These are phyloP conservation scores for Aricia agestis DNA, from an alignment of 1,140 invertebrate species.

Conservation along the genomic window DNA sequence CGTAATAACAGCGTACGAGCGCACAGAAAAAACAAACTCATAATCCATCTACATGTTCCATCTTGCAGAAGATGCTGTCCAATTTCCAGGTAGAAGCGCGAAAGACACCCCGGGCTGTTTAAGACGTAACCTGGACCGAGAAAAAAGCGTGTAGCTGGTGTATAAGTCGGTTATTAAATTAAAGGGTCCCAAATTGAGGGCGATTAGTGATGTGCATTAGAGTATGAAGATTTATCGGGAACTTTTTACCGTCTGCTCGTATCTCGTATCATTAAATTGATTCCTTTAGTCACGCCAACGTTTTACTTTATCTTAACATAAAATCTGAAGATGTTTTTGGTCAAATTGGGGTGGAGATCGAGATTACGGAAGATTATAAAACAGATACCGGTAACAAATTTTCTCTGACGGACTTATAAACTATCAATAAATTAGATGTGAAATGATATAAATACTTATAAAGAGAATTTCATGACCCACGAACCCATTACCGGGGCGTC, in stretches of 20 bases:
- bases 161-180: slow-evolving; percentile 18
- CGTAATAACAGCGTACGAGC: slow-evolving; percentile 38
- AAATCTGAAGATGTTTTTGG: not conserved
- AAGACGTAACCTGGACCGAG: not conserved
- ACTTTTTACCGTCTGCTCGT: not conserved
- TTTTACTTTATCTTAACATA: not conserved
- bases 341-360: not conserved
- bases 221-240: not conserved
- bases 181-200: slow-evolving; percentile 11
- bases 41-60: not conserved
- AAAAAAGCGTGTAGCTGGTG: slow-evolving; percentile 27
- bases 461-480: not conserved
- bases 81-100: not conserved
- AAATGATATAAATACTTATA: not conserved
- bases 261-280: not conserved
- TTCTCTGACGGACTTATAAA: not conserved
- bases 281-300: not conserved
- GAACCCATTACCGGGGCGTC: not conserved
- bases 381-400: not conserved
- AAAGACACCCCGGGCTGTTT: not conserved
- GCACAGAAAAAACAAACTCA: not conserved
- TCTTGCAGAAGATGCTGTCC: not conserved
- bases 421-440: not conserved
- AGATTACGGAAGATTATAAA: not conserved
- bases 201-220: slow-evolving; percentile 14